Conservation (phyloP, 2,888 invertebrate genomes). For the Tillus elongatus region DNA sequence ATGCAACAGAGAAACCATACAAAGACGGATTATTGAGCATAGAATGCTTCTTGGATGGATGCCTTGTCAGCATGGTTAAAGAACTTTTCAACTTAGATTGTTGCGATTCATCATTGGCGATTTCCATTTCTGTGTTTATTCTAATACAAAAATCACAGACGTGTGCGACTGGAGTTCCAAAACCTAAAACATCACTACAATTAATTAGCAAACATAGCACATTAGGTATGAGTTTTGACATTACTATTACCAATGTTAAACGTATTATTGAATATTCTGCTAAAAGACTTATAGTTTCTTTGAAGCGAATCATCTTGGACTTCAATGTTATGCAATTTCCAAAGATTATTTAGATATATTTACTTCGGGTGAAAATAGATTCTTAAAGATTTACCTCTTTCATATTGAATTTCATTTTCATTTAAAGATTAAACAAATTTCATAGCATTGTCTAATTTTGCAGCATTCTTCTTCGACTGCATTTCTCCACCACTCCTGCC, state of each 20-base stretch:
- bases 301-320: background rate
- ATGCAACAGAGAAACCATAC: background rate
- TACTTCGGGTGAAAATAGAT: background rate
- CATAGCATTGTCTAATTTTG: background rate
- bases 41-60: constrained; percentile 2
- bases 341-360: background rate
- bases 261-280: background rate
- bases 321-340: background rate
- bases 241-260: background rate
- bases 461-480: background rate
- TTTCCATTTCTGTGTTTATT: constrained; percentile 2
- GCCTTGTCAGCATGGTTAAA: background rate
- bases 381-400: background rate
- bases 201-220: no score
- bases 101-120: background rate
- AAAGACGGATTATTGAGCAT: background rate
- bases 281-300: constrained; percentile 1
- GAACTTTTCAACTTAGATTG: background rate
- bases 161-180: constrained; percentile 1
- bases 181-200: constrained; percentile 1
- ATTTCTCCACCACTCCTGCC: background rate
- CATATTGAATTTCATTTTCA: background rate
- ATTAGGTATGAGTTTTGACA: no score
- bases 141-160: constrained; percentile 2
- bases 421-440: background rate